These are phyloP conservation scores for Brachypterus glaber DNA, from an alignment of 2,888 invertebrate genomes.

Conservation along the genomic window DNA sequence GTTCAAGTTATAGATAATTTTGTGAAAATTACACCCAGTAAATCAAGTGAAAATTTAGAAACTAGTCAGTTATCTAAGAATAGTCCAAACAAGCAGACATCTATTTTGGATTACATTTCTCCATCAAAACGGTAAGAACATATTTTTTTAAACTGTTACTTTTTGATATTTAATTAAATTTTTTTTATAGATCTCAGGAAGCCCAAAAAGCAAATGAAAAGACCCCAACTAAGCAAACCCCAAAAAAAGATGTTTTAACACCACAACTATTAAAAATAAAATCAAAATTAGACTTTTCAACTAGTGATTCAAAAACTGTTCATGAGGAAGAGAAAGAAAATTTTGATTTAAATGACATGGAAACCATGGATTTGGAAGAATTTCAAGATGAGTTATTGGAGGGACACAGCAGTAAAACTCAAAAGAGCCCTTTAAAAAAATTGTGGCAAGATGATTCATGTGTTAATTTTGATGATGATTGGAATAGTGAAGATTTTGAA, in stretches of 20 bases:
- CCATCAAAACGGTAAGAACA: conserved; percentile 24
- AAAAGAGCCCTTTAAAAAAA: too few relatives aligned
- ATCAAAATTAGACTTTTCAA: too few relatives aligned
- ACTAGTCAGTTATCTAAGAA: conserved; percentile 15
- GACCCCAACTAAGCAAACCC: conserved; percentile 24
- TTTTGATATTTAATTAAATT: background rate
- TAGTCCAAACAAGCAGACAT: conserved; percentile 23
- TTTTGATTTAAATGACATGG: too few relatives aligned
- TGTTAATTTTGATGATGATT: too few relatives aligned
- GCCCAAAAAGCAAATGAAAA: conserved; percentile 25
- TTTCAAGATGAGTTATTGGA: too few relatives aligned
- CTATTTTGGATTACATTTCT: conserved; percentile 26
- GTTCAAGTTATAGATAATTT: conserved; percentile 34
- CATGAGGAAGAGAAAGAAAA: too few relatives aligned
- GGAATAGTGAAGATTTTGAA: too few relatives aligned
- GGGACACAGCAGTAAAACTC: too few relatives aligned
- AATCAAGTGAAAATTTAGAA: conserved; percentile 20
- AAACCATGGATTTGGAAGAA: too few relatives aligned
- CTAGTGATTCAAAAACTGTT: too few relatives aligned
- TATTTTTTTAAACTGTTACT: background rate
- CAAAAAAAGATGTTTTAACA: conserved; percentile 2
- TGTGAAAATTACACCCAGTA: conserved; percentile 34
- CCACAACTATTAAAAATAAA: too few relatives aligned
- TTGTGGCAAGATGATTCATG: too few relatives aligned
- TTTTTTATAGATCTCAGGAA: conserved; percentile 18